A percentile compares a stretch with the other conserved stretches of the same genome.
phyloP scores from a whole-genome alignment of 2,888 invertebrate species.

The Acleris literana region DNA sequence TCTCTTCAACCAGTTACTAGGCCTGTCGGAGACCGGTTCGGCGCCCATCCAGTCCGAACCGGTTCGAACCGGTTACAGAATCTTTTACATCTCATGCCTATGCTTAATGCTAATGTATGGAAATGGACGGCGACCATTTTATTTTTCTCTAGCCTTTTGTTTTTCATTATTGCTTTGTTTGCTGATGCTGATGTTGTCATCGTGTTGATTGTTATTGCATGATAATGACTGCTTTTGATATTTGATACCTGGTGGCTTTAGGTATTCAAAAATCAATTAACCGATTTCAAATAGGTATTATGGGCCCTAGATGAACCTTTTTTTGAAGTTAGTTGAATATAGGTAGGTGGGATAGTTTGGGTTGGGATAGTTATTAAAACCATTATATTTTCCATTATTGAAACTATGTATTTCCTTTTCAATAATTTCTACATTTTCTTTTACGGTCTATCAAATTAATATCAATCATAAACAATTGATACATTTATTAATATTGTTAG shows the following conservation, averaged over 20 bases:
- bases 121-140: conserved; percentile 50
- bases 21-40: conserved; percentile 53
- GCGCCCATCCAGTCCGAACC: conserved; percentile 48
- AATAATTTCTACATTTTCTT: conserved; percentile 77
- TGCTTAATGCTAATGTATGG: conserved; percentile 62
- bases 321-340: too few relatives aligned
- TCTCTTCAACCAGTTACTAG: conserved; percentile 49
- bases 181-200: conserved; percentile 25
- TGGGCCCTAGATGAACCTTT: too few relatives aligned
- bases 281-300: too few relatives aligned
- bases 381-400: conserved; percentile 65
- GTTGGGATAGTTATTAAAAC: conserved; percentile 56
- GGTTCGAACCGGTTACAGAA: conserved; percentile 54
- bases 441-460: conserved; percentile 81
- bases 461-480: conserved; percentile 83
- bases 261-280: too few relatives aligned
- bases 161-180: conserved; percentile 19
- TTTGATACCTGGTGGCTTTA: neutral
- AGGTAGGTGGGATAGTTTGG: conserved; percentile 1
- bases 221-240: conserved; percentile 16
- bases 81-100: conserved; percentile 51
- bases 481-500: conserved; percentile 77
- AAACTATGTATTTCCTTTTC: conserved; percentile 80
- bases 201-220: conserved; percentile 7
- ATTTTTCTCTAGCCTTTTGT: conserved; percentile 44